These are phyloP conservation scores for Cylloceria caligata DNA, from an alignment of 2,888 invertebrate species.

Conservation along the genomic window DNA sequence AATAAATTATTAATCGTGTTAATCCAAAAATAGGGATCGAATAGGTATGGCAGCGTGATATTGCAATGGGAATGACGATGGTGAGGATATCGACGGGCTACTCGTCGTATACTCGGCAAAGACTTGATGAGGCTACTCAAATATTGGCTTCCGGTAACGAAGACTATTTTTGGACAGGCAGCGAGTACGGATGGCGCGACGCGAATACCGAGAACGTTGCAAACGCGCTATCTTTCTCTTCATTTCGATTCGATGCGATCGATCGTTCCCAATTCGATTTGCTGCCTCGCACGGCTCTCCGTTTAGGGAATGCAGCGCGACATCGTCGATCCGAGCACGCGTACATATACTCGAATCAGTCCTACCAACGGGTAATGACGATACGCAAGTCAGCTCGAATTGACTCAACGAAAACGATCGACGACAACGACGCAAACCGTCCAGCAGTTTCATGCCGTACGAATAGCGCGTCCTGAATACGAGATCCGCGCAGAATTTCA, in stretches of 20 bases:
- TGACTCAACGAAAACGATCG: slow-evolving; percentile 10
- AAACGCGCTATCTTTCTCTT: slow-evolving; percentile 14
- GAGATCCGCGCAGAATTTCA: slow-evolving; percentile 38
- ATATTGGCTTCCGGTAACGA: slow-evolving; percentile 30
- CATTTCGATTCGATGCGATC: slow-evolving; percentile 54
- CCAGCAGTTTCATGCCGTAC: slow-evolving; percentile 29
- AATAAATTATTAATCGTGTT: background rate
- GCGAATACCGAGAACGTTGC: background rate
- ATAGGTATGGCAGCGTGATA: background rate
- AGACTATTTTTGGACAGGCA: slow-evolving; percentile 26
- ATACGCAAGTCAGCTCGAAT: background rate
- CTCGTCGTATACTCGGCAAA: background rate
- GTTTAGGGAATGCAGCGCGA: slow-evolving; percentile 1
- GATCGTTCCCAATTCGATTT: slow-evolving; percentile 56
- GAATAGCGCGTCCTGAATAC: slow-evolving; percentile 53
- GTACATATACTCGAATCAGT: background rate
- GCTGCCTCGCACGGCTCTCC: slow-evolving; percentile 2
- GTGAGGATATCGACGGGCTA: background rate
- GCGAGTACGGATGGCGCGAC: background rate
- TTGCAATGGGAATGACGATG: background rate
- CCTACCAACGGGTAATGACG: too few species aligned
- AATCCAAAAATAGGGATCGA: slow-evolving; percentile 1
- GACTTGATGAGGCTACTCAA: background rate
- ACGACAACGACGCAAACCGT: slow-evolving; percentile 33
- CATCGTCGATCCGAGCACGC: background rate